Evolutionary conservation across 2,113 vertebrate species (phyloP), one percentile per base, ranked within the genome.

Genomic region (Rhinolophus sinicus): DNA sequence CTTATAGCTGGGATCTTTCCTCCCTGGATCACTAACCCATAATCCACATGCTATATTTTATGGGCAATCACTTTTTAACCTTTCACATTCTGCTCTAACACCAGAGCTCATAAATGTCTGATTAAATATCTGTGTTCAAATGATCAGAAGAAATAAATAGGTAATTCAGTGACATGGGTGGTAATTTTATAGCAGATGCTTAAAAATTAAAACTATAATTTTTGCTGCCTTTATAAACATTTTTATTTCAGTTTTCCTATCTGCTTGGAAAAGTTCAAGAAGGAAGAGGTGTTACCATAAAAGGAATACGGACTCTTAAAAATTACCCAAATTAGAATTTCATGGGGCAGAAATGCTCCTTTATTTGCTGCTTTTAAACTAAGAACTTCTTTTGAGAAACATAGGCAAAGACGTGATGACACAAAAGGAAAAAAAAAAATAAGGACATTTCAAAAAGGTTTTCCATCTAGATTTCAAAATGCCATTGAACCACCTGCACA

Each of bases 1-100:
- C 56, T 10, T 58, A 22, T 0, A 56, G 8, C 0, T 10, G 33
- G 30, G 6, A 2, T 54, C 19, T 72, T 5, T 35, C n/a, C 21
- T n/a, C 18, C 26, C 62, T 13, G 9, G 5, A 8, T 33, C 28
- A 56, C 7, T 54, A 35, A 47, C 38, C 40, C 8, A 38, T 35
- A 38, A 7, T 35, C n/a, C 16, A 11, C 7, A 21, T 35, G 44
- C 12, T 75, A 2, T 40, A 24, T 47, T 35, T 88, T 64, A 33
- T 35, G 22, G 47, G 8, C 4, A 52, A 73, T 19, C 19, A 19
- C 22, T 47, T 72, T 73, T 65, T n/a, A n/a, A 50, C 12, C 22
- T 90, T 60, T 76, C 26, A 75, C 33, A 12, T 78, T 35, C 24
- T n/a, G 19, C 12, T 5, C 26, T 65, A 77, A 75, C 10, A 52